Evolutionary conservation across 2,797 vertebrate species (phyloP), one percentile per base, ranked within the genome.

Genomic region (Fistularia commersonii): DNA sequence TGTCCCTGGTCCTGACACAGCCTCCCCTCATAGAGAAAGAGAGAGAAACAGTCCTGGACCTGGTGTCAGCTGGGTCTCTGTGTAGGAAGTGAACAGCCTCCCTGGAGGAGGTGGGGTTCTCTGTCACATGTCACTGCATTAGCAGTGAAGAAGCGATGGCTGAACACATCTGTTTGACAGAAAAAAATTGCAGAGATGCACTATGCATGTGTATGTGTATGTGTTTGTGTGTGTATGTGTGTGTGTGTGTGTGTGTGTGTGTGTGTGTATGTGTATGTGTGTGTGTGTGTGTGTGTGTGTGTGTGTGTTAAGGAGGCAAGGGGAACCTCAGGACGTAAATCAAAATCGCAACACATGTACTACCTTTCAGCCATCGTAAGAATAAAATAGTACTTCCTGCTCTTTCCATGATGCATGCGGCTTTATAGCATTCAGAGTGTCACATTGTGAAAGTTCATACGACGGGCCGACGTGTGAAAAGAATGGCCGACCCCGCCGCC

Each of bases 41-140:
- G n/a, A n/a, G n/a, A n/a, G n/a, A n/a, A n/a, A n/a, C n/a, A n/a
- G n/a, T n/a, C 15, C 45, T 60, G 59, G 57, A 64, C 65, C 41
- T 54, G 0, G 13, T 51, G 40, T 76, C 46, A 61, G 61, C 57
- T 34, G 35, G 48, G 50, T 72, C 64, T 14, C 42, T 72, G 60
- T 74, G 61, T 50, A 62, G 56, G 65, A 51, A 43, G 48, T 64
- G 67, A 70, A 68, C 56, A 64, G 58, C 51, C 46, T 59, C 63
- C 76, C n/a, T n/a, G n/a, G n/a, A 61, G 69, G 70, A 68, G 76
- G 63, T 61, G 38, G 62, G 39, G 45, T 60, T 72, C 68, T 81
- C 61, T 72, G 77, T 75, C 80, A 79, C 66, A 76, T 69, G 58
- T 75, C 69, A 71, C 77, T 61, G 69, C 37, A 44, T 74, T 76